phyloP scores from a whole-genome alignment of 1,140 invertebrate genomes.

The Lasaia peninsularis region DNA sequence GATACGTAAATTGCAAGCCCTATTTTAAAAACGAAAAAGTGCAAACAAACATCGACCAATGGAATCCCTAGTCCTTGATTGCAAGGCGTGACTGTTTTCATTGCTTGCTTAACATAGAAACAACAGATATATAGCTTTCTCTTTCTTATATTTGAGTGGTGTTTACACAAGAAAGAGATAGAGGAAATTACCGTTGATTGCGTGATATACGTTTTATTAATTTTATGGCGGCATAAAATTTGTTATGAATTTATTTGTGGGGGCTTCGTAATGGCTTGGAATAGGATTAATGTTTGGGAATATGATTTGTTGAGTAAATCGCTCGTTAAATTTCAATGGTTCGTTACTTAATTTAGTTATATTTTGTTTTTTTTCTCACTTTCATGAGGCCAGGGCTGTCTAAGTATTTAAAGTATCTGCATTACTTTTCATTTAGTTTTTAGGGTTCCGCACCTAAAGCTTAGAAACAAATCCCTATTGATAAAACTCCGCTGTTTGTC shows the following conservation, averaged over 20 bases:
- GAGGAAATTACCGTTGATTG: slow-evolving; percentile 36
- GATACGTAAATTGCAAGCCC: slow-evolving; percentile 6
- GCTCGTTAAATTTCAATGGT: slow-evolving; percentile 26
- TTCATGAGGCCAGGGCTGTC: too few species aligned
- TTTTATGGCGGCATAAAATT: slow-evolving; percentile 61
- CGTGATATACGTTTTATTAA: slow-evolving; percentile 62
- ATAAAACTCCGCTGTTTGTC: too few species aligned
- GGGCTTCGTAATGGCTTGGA: slow-evolving; percentile 44
- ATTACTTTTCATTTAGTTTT: too few species aligned
- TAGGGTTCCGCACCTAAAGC: too few species aligned
- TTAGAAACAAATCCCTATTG: too few species aligned
- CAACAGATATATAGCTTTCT: slow-evolving; percentile 33
- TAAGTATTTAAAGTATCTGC: slow-evolving; percentile 13
- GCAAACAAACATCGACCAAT: slow-evolving; percentile 57
- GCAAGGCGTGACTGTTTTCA: slow-evolving; percentile 58
- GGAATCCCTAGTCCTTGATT: slow-evolving; percentile 45
- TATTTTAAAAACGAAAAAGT: slow-evolving; percentile 29
- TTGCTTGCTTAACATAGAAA: slow-evolving; percentile 46
- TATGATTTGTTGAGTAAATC: slow-evolving; percentile 46
- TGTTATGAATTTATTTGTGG: slow-evolving; percentile 66
- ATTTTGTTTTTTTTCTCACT: too few species aligned
- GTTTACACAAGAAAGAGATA: slow-evolving; percentile 29
- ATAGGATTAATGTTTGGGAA: slow-evolving; percentile 45
- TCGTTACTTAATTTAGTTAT: slow-evolving; percentile 21
- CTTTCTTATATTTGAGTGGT: slow-evolving; percentile 24